Base-by-base conservation (phyloP, 2,113 vertebrate genomes). In the Psilopsiagon aymara region DNA sequence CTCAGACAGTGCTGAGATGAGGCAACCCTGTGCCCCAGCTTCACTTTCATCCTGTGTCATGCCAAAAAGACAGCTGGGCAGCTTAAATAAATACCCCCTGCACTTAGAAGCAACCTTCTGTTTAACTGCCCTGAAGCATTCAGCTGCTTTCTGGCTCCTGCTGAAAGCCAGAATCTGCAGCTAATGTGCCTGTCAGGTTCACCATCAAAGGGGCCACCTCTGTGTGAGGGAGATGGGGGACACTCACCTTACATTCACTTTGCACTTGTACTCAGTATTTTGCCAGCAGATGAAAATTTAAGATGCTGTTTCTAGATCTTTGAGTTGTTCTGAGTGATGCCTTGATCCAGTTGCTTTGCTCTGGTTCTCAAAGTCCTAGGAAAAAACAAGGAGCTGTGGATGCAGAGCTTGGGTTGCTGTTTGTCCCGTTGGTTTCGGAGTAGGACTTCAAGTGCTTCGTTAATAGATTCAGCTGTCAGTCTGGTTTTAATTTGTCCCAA, bases 231-330 rank as follows among this genome's bases (percentile, higher is more conserved):
- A 83, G 92, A 90, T 31, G 59, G 92, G 80, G 88, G 69, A 59
- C 80, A 81, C 35, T 57, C 82, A 85, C 86, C 92, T 90, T 2
- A 4, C 28, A 4, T 74, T 95, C 27, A 39, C 88, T 87, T 70
- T 83, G 51, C 90, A 55, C 43, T 63, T 88, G 20, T 75, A 92
- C 75, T 85, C 75, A 81, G 62, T 82, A 69, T 82, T 94, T 79
- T 84, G 95, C 62, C 24, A 49, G 6, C 23, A 82, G 69, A 93
- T 96, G 81, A 89, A 94, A 92, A 91, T 66, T 83, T 87, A 92
- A 92, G 86, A 93, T 86, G 63, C 83, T 82, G 86, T 93, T 90
- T 92, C 83, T n/a, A 70, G 88, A 66, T 92, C 71, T 95, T 92
- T 91, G 79, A 94, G 88, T 64, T 91, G 55, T 57, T 88, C 68